These are phyloP conservation scores for Myripristis jacobus DNA, from an alignment of 2,797 vertebrate genomes.

Conservation along the genomic window DNA sequence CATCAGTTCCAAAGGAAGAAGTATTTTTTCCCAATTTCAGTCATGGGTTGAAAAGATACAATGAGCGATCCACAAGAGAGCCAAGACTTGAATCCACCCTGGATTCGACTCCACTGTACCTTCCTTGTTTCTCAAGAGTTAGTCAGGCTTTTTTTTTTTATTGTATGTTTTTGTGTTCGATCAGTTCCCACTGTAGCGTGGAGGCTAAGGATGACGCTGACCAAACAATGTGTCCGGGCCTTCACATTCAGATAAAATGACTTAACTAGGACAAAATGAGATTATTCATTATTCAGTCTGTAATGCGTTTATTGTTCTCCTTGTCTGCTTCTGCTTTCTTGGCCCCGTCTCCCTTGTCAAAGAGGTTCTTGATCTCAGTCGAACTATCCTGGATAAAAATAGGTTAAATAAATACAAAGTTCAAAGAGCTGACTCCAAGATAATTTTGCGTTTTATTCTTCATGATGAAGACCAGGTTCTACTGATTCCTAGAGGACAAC, in stretches of 20 bases:
- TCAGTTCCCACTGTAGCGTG: no score
- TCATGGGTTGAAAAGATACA: neutral
- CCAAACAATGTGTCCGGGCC: neutral
- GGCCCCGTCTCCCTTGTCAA: neutral
- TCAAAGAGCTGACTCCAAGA: conserved; percentile 15
- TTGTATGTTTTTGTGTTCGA: no score
- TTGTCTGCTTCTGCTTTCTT: neutral
- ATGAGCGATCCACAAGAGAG: neutral
- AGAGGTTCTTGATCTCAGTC: neutral
- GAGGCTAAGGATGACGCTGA: neutral
- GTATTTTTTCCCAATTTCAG: neutral
- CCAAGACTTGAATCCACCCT: neutral
- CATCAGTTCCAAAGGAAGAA: no score
- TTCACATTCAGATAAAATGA: neutral
- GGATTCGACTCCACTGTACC: no score
- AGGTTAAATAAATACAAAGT: conserved; percentile 5
- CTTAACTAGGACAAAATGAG: neutral
- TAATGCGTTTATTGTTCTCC: neutral
- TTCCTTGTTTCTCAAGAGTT: no score
- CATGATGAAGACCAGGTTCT: neutral
- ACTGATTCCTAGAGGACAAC: conserved; percentile 6
- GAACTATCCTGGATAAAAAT: neutral
- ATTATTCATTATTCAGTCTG: neutral
- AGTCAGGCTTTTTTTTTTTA: no score
- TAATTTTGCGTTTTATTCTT: conserved; percentile 14